Evolutionary conservation across 1,140 invertebrate species (phyloP).

Genomic region (Gryon sp.): DNA sequence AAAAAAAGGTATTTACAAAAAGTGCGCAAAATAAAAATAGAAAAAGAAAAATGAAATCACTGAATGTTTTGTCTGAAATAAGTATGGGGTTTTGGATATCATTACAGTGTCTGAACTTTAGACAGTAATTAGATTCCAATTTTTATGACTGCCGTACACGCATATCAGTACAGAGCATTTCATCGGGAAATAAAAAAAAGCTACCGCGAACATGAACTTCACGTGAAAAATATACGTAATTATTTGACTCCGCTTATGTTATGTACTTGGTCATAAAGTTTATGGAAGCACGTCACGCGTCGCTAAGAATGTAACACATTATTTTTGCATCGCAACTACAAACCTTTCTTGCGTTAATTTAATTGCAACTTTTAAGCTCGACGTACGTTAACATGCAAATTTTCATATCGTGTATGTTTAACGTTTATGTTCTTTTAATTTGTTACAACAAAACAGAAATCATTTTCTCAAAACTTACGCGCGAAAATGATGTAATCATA

Average conservation of each 20-base stretch:
- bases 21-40: too few species aligned
- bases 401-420: slow-evolving; percentile 13
- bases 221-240: slow-evolving; percentile 47
- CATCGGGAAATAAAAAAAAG: slow-evolving; percentile 47
- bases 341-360: slow-evolving; percentile 54
- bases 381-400: slow-evolving; percentile 30
- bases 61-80: not conserved
- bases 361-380: slow-evolving; percentile 29
- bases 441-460: slow-evolving; percentile 21
- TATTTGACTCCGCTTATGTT: slow-evolving; percentile 31
- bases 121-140: slow-evolving; percentile 65
- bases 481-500: too few species aligned
- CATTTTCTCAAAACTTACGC: slow-evolving; percentile 18
- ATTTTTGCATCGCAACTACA: slow-evolving; percentile 32
- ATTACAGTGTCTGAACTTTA: slow-evolving; percentile 15
- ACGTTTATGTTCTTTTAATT: slow-evolving; percentile 28
- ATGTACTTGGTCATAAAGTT: slow-evolving; percentile 42
- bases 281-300: slow-evolving; percentile 59
- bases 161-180: slow-evolving; percentile 42
- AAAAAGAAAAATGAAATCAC: not conserved
- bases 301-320: slow-evolving; percentile 44
- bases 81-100: not conserved
- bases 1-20: too few species aligned
- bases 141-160: slow-evolving; percentile 67
- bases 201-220: slow-evolving; percentile 38